Percentiles rank a stretch among this genome's conserved stretches.
phyloP scores from a whole-genome alignment of 2,113 vertebrate species.

The Cnemophilus loriae region DNA sequence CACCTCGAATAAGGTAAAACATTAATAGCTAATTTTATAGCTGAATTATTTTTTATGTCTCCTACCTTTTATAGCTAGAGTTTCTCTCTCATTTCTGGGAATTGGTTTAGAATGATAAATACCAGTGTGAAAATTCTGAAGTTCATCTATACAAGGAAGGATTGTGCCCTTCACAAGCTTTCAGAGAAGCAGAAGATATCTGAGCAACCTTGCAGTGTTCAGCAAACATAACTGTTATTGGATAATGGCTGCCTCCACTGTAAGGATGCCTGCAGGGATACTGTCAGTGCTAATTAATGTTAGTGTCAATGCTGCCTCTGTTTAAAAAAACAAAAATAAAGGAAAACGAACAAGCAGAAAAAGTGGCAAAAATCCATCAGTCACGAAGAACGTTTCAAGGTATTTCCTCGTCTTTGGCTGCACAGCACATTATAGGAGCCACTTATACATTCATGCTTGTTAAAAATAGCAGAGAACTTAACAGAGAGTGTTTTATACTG shows the following conservation, averaged over 20 bases:
- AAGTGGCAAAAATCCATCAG: not conserved
- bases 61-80: not conserved
- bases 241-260: not conserved
- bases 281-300: slow-evolving; percentile 28
- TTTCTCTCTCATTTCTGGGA: not conserved
- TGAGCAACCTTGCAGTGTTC: not conserved
- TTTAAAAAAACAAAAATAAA: not conserved
- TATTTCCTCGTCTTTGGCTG: not conserved
- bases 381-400: not conserved
- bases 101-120: not conserved
- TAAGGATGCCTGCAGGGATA: slow-evolving; percentile 20
- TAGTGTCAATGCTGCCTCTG: not conserved
- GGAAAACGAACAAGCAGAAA: not conserved
- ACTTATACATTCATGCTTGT: not conserved
- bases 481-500: not conserved
- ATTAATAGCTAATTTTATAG: not conserved
- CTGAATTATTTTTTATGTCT: not conserved
- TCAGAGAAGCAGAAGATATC: not conserved
- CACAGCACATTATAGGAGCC: not conserved
- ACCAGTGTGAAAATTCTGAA: not conserved
- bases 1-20: not conserved
- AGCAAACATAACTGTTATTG: not conserved
- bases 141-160: not conserved
- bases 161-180: not conserved
- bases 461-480: not conserved